Evolutionary conservation across 1,140 invertebrate genomes (phyloP).

Genomic region (Papilio dardanus): DNA sequence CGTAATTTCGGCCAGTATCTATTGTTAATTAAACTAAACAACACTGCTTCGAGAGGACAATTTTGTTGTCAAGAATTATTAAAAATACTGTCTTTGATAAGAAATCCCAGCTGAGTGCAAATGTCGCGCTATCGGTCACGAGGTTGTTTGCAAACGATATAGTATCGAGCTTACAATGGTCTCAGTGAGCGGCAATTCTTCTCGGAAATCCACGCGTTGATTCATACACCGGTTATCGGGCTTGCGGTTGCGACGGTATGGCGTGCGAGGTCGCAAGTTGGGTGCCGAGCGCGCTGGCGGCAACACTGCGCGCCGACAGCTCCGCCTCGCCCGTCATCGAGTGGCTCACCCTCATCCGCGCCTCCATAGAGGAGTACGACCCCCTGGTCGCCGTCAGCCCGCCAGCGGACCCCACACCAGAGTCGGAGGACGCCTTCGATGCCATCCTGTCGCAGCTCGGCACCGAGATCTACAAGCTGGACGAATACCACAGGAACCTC

Average conservation of each 20-base stretch:
- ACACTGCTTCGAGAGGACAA: constrained; percentile 54
- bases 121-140: constrained; percentile 65
- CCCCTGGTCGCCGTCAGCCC: constrained; percentile 58
- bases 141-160: constrained; percentile 45
- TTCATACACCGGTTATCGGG: constrained; percentile 79
- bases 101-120: constrained; percentile 74
- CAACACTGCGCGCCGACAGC: constrained; percentile 67
- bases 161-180: constrained; percentile 45
- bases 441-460: constrained; percentile 77
- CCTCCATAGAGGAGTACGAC: constrained; percentile 77
- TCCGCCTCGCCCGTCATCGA: constrained; percentile 68
- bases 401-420: constrained; percentile 47
- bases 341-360: constrained; percentile 71
- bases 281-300: constrained; percentile 73
- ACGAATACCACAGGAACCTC: constrained; percentile 75
- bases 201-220: constrained; percentile 74
- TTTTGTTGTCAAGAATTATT: constrained; percentile 53
- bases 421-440: constrained; percentile 74
- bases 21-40: constrained; percentile 32
- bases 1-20: not conserved
- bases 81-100: constrained; percentile 69
- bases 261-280: constrained; percentile 76
- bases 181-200: constrained; percentile 64
- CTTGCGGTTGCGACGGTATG: constrained; percentile 60
- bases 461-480: constrained; percentile 77